Conservation (phyloP, 2,113 vertebrate genomes). For the Pomatostomus ruficeps region DNA sequence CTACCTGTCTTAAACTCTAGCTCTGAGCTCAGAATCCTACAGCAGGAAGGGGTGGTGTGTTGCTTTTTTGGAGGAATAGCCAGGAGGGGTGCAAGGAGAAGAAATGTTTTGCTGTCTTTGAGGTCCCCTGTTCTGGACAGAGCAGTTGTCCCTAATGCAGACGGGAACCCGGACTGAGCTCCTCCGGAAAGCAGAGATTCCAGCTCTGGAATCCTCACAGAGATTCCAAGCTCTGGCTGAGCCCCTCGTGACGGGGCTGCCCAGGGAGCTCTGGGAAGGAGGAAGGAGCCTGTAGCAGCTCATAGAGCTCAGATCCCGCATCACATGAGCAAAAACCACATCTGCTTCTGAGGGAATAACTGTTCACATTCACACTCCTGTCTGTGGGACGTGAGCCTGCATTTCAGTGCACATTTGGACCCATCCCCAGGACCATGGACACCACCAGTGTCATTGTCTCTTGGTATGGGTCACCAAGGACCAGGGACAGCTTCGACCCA, state of each 20-base stretch:
- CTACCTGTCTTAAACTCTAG: not conserved
- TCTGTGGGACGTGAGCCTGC: not conserved
- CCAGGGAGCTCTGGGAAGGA: not conserved
- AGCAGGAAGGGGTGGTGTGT: not conserved
- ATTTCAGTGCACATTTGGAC: not conserved
- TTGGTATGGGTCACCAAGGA: accelerated
- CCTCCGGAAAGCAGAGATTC: not conserved
- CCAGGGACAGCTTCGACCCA: not conserved
- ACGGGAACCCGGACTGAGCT: accelerated
- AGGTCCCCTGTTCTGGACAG: not conserved
- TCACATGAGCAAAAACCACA: not conserved
- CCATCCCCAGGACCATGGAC: not conserved
- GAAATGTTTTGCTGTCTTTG: not conserved
- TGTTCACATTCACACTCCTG: not conserved
- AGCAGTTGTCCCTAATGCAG: not conserved
- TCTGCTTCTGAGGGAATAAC: not conserved
- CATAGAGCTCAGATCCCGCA: not conserved
- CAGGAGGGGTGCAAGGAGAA: accelerated
- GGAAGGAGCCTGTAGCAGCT: not conserved
- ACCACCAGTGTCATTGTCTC: not conserved
- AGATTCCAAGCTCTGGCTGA: not conserved
- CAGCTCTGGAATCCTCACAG: no score
- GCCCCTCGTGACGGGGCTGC: accelerated
- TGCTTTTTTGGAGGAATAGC: not conserved
- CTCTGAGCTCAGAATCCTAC: not conserved